phyloP scores from a whole-genome alignment of 2,797 vertebrate species.

The Xiphorhynchus erythropygius region DNA sequence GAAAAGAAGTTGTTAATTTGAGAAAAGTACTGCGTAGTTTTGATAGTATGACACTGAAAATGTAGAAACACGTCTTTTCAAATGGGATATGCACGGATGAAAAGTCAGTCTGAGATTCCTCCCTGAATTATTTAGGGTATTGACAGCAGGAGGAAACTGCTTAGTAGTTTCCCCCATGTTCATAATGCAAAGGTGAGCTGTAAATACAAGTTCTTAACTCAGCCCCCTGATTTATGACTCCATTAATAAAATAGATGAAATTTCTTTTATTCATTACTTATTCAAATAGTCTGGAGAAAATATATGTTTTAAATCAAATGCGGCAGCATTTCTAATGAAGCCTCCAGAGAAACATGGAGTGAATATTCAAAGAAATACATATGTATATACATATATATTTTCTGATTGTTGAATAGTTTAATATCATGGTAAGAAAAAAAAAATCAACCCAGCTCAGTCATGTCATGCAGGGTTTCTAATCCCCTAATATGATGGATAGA shows the following conservation, averaged over 20 bases:
- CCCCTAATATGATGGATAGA: background rate
- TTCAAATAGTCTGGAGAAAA: slow-evolving; percentile 49
- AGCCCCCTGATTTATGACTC: slow-evolving; percentile 32
- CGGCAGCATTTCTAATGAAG: slow-evolving; percentile 16
- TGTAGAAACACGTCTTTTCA: background rate
- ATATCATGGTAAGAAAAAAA: background rate
- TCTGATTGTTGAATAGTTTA: background rate
- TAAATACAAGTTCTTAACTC: slow-evolving; percentile 19
- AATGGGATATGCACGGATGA: background rate
- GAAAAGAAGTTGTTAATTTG: background rate
- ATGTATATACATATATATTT: background rate
- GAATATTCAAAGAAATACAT: background rate
- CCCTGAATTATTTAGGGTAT: slow-evolving; percentile 62
- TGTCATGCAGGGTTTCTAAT: background rate
- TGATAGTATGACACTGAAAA: background rate
- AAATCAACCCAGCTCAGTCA: background rate
- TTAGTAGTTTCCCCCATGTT: slow-evolving; percentile 1
- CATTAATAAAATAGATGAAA: slow-evolving; percentile 42
- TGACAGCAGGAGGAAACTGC: slow-evolving; percentile 38
- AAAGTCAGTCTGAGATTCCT: slow-evolving; percentile 11
- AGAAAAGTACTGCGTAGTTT: background rate
- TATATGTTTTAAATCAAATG: slow-evolving; percentile 25
- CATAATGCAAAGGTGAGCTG: slow-evolving; percentile 45
- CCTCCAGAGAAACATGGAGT: background rate
- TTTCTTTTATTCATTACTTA: slow-evolving; percentile 51